A percentile compares a stretch with the other conserved stretches of the same genome.
Conservation (phyloP, 2,797 vertebrate species). For the Simalia tracyae region DNA sequence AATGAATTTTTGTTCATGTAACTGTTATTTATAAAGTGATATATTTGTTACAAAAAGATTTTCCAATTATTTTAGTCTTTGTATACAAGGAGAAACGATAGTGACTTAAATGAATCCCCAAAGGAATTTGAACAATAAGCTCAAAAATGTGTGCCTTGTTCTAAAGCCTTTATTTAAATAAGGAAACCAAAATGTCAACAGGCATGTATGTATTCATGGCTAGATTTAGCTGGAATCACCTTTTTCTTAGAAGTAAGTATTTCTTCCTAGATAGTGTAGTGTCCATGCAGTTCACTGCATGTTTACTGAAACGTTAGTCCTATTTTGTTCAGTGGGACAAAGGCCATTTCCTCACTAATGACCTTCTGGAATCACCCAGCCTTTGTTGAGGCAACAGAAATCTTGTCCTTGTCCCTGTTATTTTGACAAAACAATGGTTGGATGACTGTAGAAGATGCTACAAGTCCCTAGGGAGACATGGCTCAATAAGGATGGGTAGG, state of each 20-base stretch:
- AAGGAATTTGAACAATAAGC: constrained; percentile 44
- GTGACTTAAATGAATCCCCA: constrained; percentile 44
- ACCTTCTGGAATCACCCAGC: background rate
- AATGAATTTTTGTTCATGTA: constrained; percentile 28
- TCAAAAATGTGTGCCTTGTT: constrained; percentile 71
- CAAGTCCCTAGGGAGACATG: background rate
- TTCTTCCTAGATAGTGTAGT: background rate
- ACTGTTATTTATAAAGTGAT: constrained; percentile 53
- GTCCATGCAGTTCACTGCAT: background rate
- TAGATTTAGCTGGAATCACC: background rate
- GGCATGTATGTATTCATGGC: background rate
- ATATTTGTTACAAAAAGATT: constrained; percentile 67
- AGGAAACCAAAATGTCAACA: constrained; percentile 2
- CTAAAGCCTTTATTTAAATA: constrained; percentile 48
- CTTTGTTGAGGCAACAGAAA: background rate
- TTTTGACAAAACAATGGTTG: background rate
- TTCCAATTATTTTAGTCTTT: constrained; percentile 33
- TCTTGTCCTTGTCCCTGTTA: background rate
- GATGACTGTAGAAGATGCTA: background rate
- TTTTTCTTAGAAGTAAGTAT: background rate
- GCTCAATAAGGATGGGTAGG: background rate
- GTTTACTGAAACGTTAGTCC: background rate
- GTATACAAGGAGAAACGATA: constrained; percentile 38
- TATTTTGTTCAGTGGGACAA: background rate
- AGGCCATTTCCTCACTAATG: background rate